phyloP scores from a whole-genome alignment of 2,113 vertebrate genomes.

The Brachionichthys hirsutus region DNA sequence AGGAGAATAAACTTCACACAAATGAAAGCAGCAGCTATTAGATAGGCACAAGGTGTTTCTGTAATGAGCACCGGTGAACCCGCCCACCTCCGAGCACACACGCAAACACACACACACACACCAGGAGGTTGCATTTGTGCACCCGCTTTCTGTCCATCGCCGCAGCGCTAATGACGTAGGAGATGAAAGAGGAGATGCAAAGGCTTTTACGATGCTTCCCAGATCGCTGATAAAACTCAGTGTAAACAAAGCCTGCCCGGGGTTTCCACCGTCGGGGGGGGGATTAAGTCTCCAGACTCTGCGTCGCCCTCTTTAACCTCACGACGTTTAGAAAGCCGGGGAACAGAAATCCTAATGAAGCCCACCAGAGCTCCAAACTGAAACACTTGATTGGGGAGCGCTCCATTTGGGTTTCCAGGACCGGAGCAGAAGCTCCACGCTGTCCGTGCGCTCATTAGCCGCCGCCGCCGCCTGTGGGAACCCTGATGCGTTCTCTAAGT shows the following conservation, averaged over 20 bases:
- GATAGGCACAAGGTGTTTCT: slow-evolving; percentile 58
- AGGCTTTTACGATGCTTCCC: slow-evolving; percentile 65
- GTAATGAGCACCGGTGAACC: slow-evolving; percentile 44
- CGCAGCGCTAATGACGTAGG: slow-evolving; percentile 56
- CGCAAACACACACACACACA: not conserved
- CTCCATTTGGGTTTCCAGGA: slow-evolving; percentile 25
- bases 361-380: slow-evolving; percentile 36
- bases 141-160: slow-evolving; percentile 59
- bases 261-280: slow-evolving; percentile 53
- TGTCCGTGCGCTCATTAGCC: slow-evolving; percentile 49
- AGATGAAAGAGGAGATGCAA: slow-evolving; percentile 70
- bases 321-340: slow-evolving; percentile 30
- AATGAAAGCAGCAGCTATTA: slow-evolving; percentile 19
- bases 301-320: slow-evolving; percentile 54
- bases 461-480: slow-evolving; percentile 35
- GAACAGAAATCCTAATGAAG: slow-evolving; percentile 49
- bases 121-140: slow-evolving; percentile 57
- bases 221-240: slow-evolving; percentile 68
- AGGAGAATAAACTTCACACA: no score
- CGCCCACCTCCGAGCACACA: not conserved
- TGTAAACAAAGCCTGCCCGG: slow-evolving; percentile 65
- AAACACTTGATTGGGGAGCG: slow-evolving; percentile 40
- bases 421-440: not conserved
- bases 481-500: slow-evolving; percentile 35
- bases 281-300: slow-evolving; percentile 63